Conservation (phyloP, 1,140 invertebrate genomes). For the Vanessa tameamea region DNA sequence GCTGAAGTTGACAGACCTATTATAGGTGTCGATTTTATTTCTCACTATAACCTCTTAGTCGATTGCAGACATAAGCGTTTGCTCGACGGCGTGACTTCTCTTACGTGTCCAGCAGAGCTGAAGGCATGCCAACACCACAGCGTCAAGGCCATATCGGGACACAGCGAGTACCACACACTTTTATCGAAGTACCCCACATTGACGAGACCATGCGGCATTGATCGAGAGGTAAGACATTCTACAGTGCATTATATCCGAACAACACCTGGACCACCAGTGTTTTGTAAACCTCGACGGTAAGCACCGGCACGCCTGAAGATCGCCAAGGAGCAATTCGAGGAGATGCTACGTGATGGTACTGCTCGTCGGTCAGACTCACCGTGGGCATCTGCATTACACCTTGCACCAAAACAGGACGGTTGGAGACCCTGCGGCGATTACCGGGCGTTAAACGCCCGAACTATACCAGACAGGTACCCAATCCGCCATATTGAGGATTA, state of each 20-base stretch:
- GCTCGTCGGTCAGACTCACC: slow-evolving; percentile 59
- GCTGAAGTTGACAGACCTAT: slow-evolving; percentile 5
- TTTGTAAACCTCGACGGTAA: background rate
- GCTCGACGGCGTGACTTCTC: slow-evolving; percentile 25
- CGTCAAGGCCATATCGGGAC: slow-evolving; percentile 1
- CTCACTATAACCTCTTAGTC: slow-evolving; percentile 26
- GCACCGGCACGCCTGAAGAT: slow-evolving; percentile 4
- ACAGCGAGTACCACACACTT: slow-evolving; percentile 1
- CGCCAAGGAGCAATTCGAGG: background rate
- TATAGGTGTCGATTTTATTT: slow-evolving; percentile 29
- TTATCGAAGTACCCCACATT: slow-evolving; percentile 1
- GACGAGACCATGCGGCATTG: background rate
- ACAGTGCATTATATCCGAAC: slow-evolving; percentile 6
- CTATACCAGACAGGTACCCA: slow-evolving; percentile 68
- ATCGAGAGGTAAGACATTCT: background rate
- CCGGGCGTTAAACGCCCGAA: slow-evolving; percentile 38
- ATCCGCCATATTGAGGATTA: slow-evolving; percentile 51
- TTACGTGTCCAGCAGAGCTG: background rate
- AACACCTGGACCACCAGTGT: slow-evolving; percentile 12
- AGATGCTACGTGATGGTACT: slow-evolving; percentile 44
- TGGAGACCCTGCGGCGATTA: slow-evolving; percentile 58
- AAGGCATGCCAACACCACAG: background rate
- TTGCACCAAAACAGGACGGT: slow-evolving; percentile 52
- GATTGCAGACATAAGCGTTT: slow-evolving; percentile 26
- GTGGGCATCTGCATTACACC: slow-evolving; percentile 74